These are phyloP conservation scores for Aleiodes sp. DNA, from an alignment of 1,140 invertebrate genomes.

Conservation along the genomic window DNA sequence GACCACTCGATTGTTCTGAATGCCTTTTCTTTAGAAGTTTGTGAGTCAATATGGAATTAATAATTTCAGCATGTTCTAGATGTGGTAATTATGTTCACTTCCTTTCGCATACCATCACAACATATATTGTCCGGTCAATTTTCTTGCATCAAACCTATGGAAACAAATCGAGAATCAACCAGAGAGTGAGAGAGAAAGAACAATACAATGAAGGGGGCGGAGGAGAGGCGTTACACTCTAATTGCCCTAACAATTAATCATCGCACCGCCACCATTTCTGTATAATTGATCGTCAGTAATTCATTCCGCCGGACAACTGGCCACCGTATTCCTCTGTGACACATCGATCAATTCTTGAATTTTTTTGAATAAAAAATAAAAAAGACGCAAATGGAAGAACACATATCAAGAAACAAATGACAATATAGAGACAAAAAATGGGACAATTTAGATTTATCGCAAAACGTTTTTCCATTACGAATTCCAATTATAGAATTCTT, in stretches of 20 bases:
- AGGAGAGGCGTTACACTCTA: slow-evolving; percentile 23
- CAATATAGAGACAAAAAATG: background rate
- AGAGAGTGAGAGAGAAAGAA: too few relatives aligned
- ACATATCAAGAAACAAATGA: slow-evolving; percentile 11
- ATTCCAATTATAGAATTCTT: too few relatives aligned
- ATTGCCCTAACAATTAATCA: slow-evolving; percentile 34
- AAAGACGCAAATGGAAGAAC: background rate
- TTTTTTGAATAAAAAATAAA: background rate
- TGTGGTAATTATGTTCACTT: too few relatives aligned
- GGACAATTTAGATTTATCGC: background rate
- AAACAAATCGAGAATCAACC: background rate
- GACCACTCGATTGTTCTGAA: too few relatives aligned
- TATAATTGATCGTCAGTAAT: slow-evolving; percentile 35
- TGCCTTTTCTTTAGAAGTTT: too few relatives aligned
- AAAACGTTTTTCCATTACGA: background rate
- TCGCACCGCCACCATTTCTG: slow-evolving; percentile 15
- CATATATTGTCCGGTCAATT: too few relatives aligned
- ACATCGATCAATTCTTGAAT: slow-evolving; percentile 15
- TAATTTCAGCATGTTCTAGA: too few relatives aligned
- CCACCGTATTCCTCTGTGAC: background rate
- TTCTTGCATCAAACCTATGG: too few relatives aligned
- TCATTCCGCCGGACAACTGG: slow-evolving; percentile 17
- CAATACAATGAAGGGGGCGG: too few relatives aligned
- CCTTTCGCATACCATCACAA: too few relatives aligned
- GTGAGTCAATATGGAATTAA: too few relatives aligned